phyloP scores from a whole-genome alignment of 2,797 vertebrate genomes.

The Sebastes oblongus region DNA sequence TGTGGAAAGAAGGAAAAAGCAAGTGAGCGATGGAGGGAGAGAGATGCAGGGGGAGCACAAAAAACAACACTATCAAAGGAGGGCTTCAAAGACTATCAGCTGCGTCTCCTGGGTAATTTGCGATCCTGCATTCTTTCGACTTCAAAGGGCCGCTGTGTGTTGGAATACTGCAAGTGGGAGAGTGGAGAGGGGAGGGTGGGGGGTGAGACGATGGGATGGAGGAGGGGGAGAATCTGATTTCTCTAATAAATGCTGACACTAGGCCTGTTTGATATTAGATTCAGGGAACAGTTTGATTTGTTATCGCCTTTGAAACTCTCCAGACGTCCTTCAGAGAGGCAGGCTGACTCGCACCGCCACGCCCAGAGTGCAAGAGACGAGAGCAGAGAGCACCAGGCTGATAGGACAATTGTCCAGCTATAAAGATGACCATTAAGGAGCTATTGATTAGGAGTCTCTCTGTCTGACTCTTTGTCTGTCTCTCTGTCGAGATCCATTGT shows the following conservation, averaged over 20 bases:
- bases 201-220: conserved; percentile 57
- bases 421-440: conserved; percentile 66
- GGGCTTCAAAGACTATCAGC: conserved; percentile 96
- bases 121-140: conserved; percentile 92
- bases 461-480: conserved; percentile 57
- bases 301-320: conserved; percentile 95
- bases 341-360: conserved; percentile 71
- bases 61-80: conserved; percentile 94
- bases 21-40: conserved; percentile 60
- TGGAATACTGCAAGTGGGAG: conserved; percentile 82
- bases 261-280: conserved; percentile 96
- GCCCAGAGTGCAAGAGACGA: conserved; percentile 45
- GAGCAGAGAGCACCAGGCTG: conserved; percentile 34
- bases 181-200: conserved; percentile 26
- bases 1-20: conserved; percentile 47
- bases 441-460: conserved; percentile 61
- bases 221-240: conserved; percentile 85
- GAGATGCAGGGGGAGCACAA: conserved; percentile 75
- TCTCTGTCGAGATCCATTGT: conserved; percentile 35
- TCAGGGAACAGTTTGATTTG: conserved; percentile 95
- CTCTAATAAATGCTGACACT: conserved; percentile 98
- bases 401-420: conserved; percentile 34
- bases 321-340: conserved; percentile 89
- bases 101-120: conserved; percentile 96
- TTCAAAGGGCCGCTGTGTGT: conserved; percentile 92